A percentile compares a stretch with the other conserved stretches of the same genome.
Conservation (phyloP, 2,113 vertebrate species). For the Lonchura striata region DNA sequence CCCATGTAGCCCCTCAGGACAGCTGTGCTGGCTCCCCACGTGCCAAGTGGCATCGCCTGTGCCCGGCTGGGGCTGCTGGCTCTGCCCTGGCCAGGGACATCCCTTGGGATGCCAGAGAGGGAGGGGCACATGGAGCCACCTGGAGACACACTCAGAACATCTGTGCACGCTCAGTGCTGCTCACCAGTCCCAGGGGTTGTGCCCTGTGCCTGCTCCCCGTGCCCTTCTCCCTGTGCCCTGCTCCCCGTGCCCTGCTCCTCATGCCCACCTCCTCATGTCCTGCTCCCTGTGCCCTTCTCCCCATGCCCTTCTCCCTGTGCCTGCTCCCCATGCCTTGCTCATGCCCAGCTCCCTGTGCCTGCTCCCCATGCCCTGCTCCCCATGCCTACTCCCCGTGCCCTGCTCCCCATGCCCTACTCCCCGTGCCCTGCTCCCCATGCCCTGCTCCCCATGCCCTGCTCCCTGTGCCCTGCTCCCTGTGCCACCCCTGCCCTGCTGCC, state of each 20-base stretch:
- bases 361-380: background rate
- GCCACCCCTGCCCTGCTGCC: background rate
- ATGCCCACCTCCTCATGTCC: too few relatives aligned
- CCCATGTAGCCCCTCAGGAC: rapidly evolving
- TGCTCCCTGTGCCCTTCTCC: background rate
- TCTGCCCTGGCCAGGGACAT: background rate
- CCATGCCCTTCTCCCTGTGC: too few relatives aligned
- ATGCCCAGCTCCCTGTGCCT: background rate
- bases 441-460: too few relatives aligned
- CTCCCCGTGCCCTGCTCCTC: background rate
- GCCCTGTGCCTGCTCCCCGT: background rate
- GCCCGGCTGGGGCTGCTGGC: background rate
- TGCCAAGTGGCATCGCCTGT: background rate
- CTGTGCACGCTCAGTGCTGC: background rate
- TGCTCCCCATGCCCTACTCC: too few relatives aligned
- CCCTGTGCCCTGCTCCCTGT: background rate
- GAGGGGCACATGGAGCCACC: background rate
- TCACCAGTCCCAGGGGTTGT: rapidly evolving
- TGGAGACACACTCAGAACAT: rapidly evolving
- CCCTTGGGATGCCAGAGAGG: rapidly evolving
- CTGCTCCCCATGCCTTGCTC: too few relatives aligned
- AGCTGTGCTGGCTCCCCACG: background rate
- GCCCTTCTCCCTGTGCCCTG: background rate
- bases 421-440: background rate
- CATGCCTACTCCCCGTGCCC: background rate